These are phyloP conservation scores for Theodoxus fluviatilis DNA, from an alignment of 2,888 invertebrate species.

Conservation along the genomic window DNA sequence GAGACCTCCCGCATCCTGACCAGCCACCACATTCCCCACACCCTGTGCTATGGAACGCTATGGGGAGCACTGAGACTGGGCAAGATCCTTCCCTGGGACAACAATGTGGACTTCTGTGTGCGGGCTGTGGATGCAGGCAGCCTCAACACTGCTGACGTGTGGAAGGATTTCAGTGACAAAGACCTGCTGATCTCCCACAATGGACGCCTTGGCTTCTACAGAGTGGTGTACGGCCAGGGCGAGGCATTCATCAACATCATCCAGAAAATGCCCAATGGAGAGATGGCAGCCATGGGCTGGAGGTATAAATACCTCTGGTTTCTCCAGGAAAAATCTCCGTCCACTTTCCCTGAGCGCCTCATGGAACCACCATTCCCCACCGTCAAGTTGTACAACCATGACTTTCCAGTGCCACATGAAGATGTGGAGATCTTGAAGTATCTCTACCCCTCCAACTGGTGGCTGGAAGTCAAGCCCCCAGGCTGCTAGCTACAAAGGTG, in stretches of 20 bases:
- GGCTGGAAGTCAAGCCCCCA: constrained; percentile 58
- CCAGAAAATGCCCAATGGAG: constrained; percentile 31
- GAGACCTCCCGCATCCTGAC: constrained; percentile 65
- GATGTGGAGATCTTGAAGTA: constrained; percentile 72
- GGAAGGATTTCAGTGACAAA: constrained; percentile 67
- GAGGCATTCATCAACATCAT: constrained; percentile 68
- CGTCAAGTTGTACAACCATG: constrained; percentile 56
- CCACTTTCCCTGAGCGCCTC: constrained; percentile 70
- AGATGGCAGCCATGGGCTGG: constrained; percentile 69
- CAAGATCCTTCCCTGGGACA: constrained; percentile 70
- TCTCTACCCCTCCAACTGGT: constrained; percentile 71
- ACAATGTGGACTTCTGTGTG: constrained; percentile 69
- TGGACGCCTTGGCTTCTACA: constrained; percentile 69
- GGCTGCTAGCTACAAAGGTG: constrained; percentile 32
- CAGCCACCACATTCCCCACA: constrained; percentile 68
- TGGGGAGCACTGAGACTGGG: constrained; percentile 71
- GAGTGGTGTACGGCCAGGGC: constrained; percentile 60
- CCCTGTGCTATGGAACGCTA: constrained; percentile 70
- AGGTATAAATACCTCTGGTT: constrained; percentile 69
- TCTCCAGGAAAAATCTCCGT: constrained; percentile 52
- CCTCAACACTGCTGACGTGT: constrained; percentile 62
- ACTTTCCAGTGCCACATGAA: constrained; percentile 69
- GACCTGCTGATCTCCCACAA: constrained; percentile 68
- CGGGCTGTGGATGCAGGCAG: constrained; percentile 65
- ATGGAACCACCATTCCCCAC: constrained; percentile 68